Conservation (phyloP, 2,888 invertebrate species). For the Epirrhoe alternata region DNA sequence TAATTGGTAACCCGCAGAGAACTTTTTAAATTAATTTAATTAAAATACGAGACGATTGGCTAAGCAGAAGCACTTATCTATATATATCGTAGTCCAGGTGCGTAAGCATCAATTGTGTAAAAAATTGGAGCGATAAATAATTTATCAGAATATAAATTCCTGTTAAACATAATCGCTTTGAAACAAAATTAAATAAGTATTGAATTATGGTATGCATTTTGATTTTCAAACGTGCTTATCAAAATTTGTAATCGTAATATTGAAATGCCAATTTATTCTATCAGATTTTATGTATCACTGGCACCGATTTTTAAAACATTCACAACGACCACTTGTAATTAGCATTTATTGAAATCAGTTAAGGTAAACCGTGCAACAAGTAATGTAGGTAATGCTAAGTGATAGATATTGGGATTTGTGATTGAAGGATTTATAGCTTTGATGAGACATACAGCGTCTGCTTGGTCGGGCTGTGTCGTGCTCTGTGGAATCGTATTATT, state of each 20-base stretch:
- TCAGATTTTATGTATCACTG: constrained; percentile 23
- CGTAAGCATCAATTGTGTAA: constrained; percentile 5
- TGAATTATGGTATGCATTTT: neutral
- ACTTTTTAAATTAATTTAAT: constrained; percentile 42
- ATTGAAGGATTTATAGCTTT: neutral
- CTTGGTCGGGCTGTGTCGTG: neutral
- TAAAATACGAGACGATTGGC: constrained; percentile 26
- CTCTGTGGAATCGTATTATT: constrained; percentile 5
- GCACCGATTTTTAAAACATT: constrained; percentile 25
- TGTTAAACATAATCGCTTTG: neutral
- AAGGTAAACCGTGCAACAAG: constrained; percentile 22
- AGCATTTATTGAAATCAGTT: constrained; percentile 28
- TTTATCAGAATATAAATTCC: neutral
- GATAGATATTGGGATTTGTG: neutral
- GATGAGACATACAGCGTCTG: neutral
- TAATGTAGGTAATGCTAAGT: neutral
- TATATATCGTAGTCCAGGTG: constrained; percentile 6
- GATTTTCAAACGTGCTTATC: constrained; percentile 10
- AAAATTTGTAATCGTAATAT: constrained; percentile 12
- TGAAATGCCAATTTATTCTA: constrained; percentile 28
- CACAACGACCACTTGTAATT: constrained; percentile 20
- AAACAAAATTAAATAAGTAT: neutral
- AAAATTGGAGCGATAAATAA: neutral
- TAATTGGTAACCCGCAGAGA: constrained; percentile 57
- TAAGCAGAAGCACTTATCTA: constrained; percentile 12